Base-by-base conservation (phyloP, 2,888 invertebrate genomes). In the Nomada flava region DNA sequence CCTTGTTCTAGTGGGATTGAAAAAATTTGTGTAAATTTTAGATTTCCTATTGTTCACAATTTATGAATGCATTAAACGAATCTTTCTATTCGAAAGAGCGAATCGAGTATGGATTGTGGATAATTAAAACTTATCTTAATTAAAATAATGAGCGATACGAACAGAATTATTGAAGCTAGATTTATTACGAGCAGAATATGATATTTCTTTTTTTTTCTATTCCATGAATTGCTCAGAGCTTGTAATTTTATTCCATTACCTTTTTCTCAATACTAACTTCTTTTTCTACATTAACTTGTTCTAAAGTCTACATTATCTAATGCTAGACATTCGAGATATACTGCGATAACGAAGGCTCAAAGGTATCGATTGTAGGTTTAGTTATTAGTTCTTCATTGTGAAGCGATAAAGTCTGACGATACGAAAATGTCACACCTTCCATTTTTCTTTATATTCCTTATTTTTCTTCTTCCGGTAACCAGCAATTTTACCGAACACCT, bases 1-100 rank as follows among this genome's bases (percentile, higher is more conserved):
- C 36, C 36, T 36, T 0, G 5, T 29, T 29, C 7, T 7, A 87
- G 63, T 60, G 74, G n/a, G 57, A 36, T 55, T 44, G 36, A 76
- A 74, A 70, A 53, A 42, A 59, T 36, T 7, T 5, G 7, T 42
- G 11, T 23, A 26, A 10, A 5, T 26, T 55, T 55, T 29, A 23
- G 44, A n/a, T 23, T 55, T 13, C 0, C 52, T 7, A 29, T 29
- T 29, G 18, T 44, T 23, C 42, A 10, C 18, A 26, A 11, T 44
- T 5, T 15, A 10, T 10, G 23, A n/a, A n/a, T 29, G 26, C 18
- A 15, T 57, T 15, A 15, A 15, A 44, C 3, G 26, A 57, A 29
- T 57, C 23, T 15, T 23, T 13, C 18, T 29, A 2, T 62, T 36
- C 20, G 62, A 42, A n/a, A 13, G 36, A 2, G 11, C 11, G n/a